Conservation (phyloP, 2,797 vertebrate genomes). For the Picus viridis region DNA sequence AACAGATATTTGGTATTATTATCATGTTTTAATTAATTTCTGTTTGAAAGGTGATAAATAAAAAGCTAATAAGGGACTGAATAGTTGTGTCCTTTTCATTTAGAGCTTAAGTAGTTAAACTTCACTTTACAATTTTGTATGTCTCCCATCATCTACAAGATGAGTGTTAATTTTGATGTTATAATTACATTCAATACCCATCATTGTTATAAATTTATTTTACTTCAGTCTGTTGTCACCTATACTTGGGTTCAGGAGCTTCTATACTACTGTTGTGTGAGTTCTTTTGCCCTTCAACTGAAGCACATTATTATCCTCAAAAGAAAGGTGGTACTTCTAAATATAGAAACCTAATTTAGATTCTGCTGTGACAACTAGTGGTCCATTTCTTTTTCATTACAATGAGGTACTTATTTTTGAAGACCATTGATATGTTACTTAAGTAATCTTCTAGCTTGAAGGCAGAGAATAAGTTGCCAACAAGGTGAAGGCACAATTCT, state of each 20-base stretch:
- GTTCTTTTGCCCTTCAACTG: slow-evolving; percentile 40
- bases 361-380: slow-evolving; percentile 3
- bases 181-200: neutral
- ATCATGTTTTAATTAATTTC: slow-evolving; percentile 16
- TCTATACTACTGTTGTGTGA: neutral
- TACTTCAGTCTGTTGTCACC: neutral
- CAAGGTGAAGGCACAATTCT: neutral
- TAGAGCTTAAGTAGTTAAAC: slow-evolving; percentile 12
- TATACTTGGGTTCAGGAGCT: neutral
- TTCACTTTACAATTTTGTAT: neutral
- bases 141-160: neutral
- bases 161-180: neutral
- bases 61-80: neutral
- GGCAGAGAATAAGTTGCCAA: neutral
- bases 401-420: slow-evolving; percentile 4
- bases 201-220: neutral
- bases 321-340: slow-evolving; percentile 48
- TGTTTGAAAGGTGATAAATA: slow-evolving; percentile 27
- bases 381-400: slow-evolving; percentile 28
- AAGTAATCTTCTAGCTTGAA: neutral
- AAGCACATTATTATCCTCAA: slow-evolving; percentile 3
- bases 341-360: slow-evolving; percentile 49
- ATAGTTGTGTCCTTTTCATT: slow-evolving; percentile 1
- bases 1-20: neutral
- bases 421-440: neutral